phyloP scores from a whole-genome alignment of 2,797 vertebrate species.

The Apodemus agrarius region DNA sequence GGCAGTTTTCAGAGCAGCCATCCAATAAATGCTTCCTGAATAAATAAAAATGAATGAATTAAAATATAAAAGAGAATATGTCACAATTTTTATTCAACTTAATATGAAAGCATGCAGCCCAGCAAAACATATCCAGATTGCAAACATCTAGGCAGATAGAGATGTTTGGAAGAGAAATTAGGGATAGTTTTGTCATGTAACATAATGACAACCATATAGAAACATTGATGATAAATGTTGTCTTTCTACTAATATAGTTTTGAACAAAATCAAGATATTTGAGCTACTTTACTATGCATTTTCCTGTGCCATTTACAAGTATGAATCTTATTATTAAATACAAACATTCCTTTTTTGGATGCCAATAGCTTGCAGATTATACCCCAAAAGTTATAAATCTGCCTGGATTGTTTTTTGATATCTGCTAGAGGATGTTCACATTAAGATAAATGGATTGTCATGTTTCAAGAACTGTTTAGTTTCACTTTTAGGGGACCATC shows the following conservation, averaged over 20 bases:
- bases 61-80: slow-evolving; percentile 57
- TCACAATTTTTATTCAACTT: slow-evolving; percentile 59
- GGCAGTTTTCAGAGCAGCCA: slow-evolving; percentile 43
- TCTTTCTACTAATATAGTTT: slow-evolving; percentile 51
- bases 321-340: slow-evolving; percentile 72
- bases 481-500: slow-evolving; percentile 84
- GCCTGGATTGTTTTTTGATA: slow-evolving; percentile 78
- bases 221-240: slow-evolving; percentile 63
- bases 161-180: slow-evolving; percentile 58
- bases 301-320: slow-evolving; percentile 67
- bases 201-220: slow-evolving; percentile 53
- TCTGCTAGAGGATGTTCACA: slow-evolving; percentile 85
- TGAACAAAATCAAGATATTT: slow-evolving; percentile 76
- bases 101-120: slow-evolving; percentile 41
- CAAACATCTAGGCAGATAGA: slow-evolving; percentile 47
- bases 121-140: slow-evolving; percentile 59
- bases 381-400: slow-evolving; percentile 78
- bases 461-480: slow-evolving; percentile 86
- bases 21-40: slow-evolving; percentile 46
- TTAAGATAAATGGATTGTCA: slow-evolving; percentile 89
- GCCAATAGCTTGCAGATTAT: slow-evolving; percentile 71
- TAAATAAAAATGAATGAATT: slow-evolving; percentile 62
- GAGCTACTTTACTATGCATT: slow-evolving; percentile 60
- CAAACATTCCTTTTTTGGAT: slow-evolving; percentile 61
- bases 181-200: slow-evolving; percentile 54